Evolutionary conservation across 2,797 vertebrate genomes (phyloP), one percentile per base, ranked within the genome.

Genomic region (Neostethus bicornis): DNA sequence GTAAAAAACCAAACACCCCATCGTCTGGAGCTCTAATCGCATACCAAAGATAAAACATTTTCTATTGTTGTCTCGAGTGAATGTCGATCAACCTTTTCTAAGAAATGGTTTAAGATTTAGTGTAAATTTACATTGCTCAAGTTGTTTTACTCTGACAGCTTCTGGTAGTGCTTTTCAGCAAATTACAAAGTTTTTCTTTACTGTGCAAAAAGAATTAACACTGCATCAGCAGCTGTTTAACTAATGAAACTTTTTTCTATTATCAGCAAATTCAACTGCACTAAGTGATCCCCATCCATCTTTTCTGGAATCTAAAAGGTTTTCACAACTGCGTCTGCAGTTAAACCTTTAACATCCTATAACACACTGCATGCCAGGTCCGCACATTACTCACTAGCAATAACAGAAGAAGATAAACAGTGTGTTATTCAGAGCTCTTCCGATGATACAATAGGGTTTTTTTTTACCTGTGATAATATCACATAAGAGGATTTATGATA

Each of bases 311-410:
- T 34, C 53, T 45, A 29, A 32, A 11, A 42, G 20, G 13, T 38
- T 31, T 69, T 62, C 26, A 39, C 64, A 32, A 26, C 29, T 13
- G 4, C 41, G 57, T 80, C 79, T 77, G 71, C 77, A 78, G 44
- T 46, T 66, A 51, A 82, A 72, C 25, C 65, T 57, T 65, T 48
- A 39, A 51, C 46, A 79, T 61, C 58, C 41, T 57, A 68, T 13
- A 31, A 66, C 54, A 38, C 45, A 16, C 53, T 64, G 55, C 54
- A 57, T 4, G 37, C 66, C 43, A 56, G 25, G 45, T 75, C 47
- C 58, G 45, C 41, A 56, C 14, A 42, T 34, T 54, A 50, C 23
- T 39, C 24, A 35, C 57, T 19, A 34, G 69, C 43, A 32, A 49
- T 56, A 39, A 28, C 10, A 50, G 17, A 6, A 63, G 20, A 17